Evolutionary conservation across 2,797 vertebrate genomes (phyloP).

Genomic region (Valencia hispanica): DNA sequence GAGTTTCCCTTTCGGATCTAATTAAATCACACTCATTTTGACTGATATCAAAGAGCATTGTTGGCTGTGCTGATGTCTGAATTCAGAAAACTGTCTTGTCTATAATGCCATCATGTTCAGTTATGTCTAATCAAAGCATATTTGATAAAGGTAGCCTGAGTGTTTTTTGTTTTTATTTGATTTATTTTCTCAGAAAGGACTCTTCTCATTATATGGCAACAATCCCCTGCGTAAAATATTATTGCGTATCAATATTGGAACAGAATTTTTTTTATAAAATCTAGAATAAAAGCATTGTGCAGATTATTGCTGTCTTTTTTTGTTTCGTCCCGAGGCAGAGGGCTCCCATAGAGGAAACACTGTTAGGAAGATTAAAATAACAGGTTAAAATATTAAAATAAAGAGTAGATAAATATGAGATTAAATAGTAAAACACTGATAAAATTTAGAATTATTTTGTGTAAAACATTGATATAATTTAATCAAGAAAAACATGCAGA

Average conservation of each 20-base stretch:
- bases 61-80: neutral
- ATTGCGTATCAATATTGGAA: too few species aligned
- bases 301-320: neutral
- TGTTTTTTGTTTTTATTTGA: neutral
- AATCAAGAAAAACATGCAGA: too few species aligned
- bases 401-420: too few species aligned
- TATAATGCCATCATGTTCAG: neutral
- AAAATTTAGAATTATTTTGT: too few species aligned
- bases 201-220: neutral
- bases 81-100: neutral
- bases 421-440: too few species aligned
- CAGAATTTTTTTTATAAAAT: too few species aligned
- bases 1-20: conserved; percentile 18
- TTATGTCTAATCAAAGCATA: neutral
- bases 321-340: neutral
- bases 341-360: too few species aligned
- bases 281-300: neutral
- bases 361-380: too few species aligned
- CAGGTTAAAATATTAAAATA: too few species aligned
- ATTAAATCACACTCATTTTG: neutral
- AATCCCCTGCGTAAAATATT: neutral
- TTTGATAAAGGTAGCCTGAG: neutral
- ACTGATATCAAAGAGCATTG: neutral
- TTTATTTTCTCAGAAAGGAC: neutral
- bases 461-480: too few species aligned